A percentile compares a stretch with the other conserved stretches of the same genome.
Evolutionary conservation across 2,888 invertebrate species (phyloP).

Genomic region (Rhaphigaster nebulosa): DNA sequence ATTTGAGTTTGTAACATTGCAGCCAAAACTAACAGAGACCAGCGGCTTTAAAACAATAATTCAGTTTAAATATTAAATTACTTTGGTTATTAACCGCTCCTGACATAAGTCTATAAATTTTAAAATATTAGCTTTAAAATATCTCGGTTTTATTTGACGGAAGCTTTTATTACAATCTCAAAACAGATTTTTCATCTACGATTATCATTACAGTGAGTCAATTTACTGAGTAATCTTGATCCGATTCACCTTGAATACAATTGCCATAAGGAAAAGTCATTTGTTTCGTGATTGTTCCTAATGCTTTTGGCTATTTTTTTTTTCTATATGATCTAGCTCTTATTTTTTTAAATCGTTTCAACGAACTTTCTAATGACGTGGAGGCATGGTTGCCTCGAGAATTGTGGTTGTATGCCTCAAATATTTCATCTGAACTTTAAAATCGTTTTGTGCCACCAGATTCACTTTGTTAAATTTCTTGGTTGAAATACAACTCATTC

Average conservation of each 20-base stretch:
- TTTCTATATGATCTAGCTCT: not conserved
- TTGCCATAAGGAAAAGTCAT: not conserved
- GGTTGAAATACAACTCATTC: not conserved
- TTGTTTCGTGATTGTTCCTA: slow-evolving; percentile 16
- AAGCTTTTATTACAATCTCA: no score
- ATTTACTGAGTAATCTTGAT: not conserved
- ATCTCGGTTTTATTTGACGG: no score
- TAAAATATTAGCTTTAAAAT: no score
- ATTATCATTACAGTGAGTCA: not conserved
- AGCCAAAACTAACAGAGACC: no score
- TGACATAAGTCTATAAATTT: no score
- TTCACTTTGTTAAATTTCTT: not conserved
- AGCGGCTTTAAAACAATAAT: no score
- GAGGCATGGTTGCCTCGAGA: not conserved
- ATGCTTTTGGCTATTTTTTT: not conserved
- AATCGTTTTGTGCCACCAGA: not conserved
- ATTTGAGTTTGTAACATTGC: no score
- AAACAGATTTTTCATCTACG: no score
- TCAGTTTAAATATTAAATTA: no score
- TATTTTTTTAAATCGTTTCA: not conserved
- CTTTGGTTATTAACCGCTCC: no score
- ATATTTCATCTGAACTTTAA: not conserved
- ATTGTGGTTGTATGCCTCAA: not conserved
- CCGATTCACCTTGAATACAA: not conserved
- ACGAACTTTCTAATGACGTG: not conserved